Percentiles rank a stretch among this genome's conserved stretches.
Evolutionary conservation across 2,888 invertebrate species (phyloP).

Genomic region (Cephus nigrinus): DNA sequence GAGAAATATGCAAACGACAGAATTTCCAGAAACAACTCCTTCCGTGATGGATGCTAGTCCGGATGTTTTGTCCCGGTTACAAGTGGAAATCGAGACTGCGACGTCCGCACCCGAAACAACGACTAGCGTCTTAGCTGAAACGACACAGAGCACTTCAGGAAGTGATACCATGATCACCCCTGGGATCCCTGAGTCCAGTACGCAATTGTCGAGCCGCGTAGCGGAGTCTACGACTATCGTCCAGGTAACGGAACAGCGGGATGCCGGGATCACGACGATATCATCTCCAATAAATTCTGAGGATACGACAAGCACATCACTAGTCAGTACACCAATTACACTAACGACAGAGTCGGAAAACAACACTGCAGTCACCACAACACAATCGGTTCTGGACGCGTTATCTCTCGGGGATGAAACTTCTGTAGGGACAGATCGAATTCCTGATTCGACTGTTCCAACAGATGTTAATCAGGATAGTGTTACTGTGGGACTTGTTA

Average conservation of each 20-base stretch:
- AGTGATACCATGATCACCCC: background rate
- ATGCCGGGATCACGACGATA: background rate
- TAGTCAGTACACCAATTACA: background rate
- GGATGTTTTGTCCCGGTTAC: constrained; percentile 1
- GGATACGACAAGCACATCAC: background rate
- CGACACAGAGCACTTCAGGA: constrained; percentile 2
- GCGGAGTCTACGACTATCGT: constrained; percentile 14
- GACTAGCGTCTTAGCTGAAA: background rate
- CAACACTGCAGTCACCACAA: background rate
- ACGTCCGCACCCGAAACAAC: background rate
- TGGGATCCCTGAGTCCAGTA: background rate
- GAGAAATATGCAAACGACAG: constrained; percentile 8
- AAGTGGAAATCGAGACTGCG: constrained; percentile 7
- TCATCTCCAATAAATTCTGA: background rate
- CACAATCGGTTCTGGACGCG: background rate
- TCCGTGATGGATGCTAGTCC: background rate
- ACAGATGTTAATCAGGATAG: background rate
- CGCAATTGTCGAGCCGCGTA: background rate
- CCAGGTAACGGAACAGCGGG: constrained; percentile 22
- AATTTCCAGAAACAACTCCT: constrained; percentile 6
- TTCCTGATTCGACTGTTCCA: background rate
- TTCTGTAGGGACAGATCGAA: background rate
- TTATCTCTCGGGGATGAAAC: background rate
- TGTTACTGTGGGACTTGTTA: background rate
- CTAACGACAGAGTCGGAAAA: constrained; percentile 15